Percentiles rank a stretch among this genome's conserved stretches.
phyloP scores from a whole-genome alignment of 2,888 invertebrate genomes.

The Portevinia maculata region DNA sequence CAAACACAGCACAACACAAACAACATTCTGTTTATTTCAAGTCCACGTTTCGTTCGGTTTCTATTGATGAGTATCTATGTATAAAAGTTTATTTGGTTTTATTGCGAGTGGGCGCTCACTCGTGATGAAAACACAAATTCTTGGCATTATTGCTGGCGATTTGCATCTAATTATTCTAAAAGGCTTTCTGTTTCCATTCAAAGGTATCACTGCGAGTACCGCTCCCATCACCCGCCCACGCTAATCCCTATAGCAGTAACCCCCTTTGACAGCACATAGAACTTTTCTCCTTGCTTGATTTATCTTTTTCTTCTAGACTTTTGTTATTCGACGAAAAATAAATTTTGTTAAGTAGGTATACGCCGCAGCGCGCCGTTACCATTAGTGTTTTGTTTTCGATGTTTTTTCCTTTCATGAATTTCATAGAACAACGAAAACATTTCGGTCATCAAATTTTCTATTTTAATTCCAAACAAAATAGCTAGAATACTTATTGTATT shows the following conservation, averaged over 20 bases:
- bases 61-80: neutral
- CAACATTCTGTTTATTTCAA: slow-evolving; percentile 26
- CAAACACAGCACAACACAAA: slow-evolving; percentile 15
- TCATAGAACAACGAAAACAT: neutral
- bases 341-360: slow-evolving; percentile 65
- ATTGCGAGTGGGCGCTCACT: slow-evolving; percentile 17
- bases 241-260: neutral
- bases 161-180: slow-evolving; percentile 72
- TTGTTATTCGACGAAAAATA: slow-evolving; percentile 64
- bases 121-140: slow-evolving; percentile 32
- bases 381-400: slow-evolving; percentile 34
- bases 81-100: slow-evolving; percentile 8
- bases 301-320: slow-evolving; percentile 40
- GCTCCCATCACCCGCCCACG: neutral
- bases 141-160: slow-evolving; percentile 43
- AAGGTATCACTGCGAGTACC: neutral
- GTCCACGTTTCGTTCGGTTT: slow-evolving; percentile 18
- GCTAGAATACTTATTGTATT: slow-evolving; percentile 36
- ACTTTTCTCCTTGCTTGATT: slow-evolving; percentile 59
- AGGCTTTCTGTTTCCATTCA: slow-evolving; percentile 58
- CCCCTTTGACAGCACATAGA: slow-evolving; percentile 11
- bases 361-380: slow-evolving; percentile 7
- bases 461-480: slow-evolving; percentile 20
- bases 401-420: neutral
- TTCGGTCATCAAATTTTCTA: slow-evolving; percentile 50